Conservation (phyloP, 2,888 invertebrate species). For the Leptogaster cylindrica region DNA sequence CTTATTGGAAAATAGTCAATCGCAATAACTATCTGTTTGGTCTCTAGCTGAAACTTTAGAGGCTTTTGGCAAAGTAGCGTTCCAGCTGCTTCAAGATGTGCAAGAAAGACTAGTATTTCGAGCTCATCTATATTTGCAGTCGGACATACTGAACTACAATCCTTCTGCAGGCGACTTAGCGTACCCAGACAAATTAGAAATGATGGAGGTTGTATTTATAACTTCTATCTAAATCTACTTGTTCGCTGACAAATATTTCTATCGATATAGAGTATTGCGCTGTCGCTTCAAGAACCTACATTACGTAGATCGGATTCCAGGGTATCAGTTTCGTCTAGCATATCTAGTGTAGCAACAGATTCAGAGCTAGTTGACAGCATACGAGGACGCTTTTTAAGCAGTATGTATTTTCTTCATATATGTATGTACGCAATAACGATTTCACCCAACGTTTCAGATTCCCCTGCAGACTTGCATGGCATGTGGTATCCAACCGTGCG, state of each 20-base stretch:
- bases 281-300: conserved; percentile 68
- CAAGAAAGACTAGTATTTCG: conserved; percentile 96
- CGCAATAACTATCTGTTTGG: too few species aligned
- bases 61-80: conserved; percentile 78
- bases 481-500: conserved; percentile 99
- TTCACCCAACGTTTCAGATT: conserved; percentile 62
- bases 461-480: conserved; percentile 95
- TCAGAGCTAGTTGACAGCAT: conserved; percentile 69
- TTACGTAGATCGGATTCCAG: conserved; percentile 71
- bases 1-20: too few species aligned
- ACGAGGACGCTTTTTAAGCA: conserved; percentile 56
- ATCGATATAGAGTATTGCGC: conserved; percentile 69
- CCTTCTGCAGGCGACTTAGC: conserved; percentile 96
- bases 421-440: not conserved
- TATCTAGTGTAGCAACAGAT: conserved; percentile 74
- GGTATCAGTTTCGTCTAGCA: conserved; percentile 71
- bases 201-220: conserved; percentile 84
- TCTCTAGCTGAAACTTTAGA: conserved; percentile 70
- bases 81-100: conserved; percentile 89
- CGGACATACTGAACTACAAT: conserved; percentile 86
- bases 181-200: conserved; percentile 95
- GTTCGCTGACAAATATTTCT: not conserved
- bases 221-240: not conserved
- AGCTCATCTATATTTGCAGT: conserved; percentile 90
- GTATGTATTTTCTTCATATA: not conserved